Evolutionary conservation across 2,888 invertebrate species (phyloP).

Genomic region (Gryllus longicercus): DNA sequence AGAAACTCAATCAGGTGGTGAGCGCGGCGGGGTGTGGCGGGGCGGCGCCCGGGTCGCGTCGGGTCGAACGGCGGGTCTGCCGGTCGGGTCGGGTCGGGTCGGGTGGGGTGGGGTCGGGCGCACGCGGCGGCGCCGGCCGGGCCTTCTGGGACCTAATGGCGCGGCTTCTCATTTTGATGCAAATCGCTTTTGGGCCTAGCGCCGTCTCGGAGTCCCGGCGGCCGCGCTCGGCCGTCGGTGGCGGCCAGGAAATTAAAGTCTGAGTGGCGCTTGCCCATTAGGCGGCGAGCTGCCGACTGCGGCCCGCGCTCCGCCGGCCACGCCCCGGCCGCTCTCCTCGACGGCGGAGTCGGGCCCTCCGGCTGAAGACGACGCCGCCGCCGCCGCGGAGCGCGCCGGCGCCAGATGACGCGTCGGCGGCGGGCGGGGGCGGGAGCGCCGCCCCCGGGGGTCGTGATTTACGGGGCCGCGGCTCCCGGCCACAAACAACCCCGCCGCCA

Average conservation of each 20-base stretch:
- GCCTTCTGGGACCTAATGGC: not conserved
- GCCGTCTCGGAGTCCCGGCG: not conserved
- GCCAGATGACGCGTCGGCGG: not conserved
- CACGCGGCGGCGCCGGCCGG: not conserved
- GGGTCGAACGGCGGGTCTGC: not conserved
- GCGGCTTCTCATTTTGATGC: conserved; percentile 28
- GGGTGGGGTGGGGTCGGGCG: not conserved
- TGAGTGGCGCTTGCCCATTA: conserved; percentile 38
- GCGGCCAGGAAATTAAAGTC: conserved; percentile 53
- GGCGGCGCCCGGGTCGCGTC: conserved; percentile 1
- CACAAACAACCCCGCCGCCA: conserved; percentile 1
- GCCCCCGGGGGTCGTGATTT: not conserved
- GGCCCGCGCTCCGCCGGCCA: not conserved
- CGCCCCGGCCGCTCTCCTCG: not conserved
- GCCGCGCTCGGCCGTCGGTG: not conserved
- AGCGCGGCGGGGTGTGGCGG: not conserved
- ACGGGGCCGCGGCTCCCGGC: not conserved
- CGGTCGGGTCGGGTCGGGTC: not conserved
- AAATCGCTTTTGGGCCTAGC: conserved; percentile 24
- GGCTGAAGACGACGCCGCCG: no score
- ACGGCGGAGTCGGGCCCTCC: not conserved
- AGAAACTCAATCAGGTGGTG: conserved; percentile 26
- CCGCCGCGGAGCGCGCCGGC: not conserved
- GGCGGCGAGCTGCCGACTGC: not conserved
- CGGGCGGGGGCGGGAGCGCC: not conserved